Base-by-base conservation (phyloP, 1,140 invertebrate genomes). In the Drosophila sp. region DNA sequence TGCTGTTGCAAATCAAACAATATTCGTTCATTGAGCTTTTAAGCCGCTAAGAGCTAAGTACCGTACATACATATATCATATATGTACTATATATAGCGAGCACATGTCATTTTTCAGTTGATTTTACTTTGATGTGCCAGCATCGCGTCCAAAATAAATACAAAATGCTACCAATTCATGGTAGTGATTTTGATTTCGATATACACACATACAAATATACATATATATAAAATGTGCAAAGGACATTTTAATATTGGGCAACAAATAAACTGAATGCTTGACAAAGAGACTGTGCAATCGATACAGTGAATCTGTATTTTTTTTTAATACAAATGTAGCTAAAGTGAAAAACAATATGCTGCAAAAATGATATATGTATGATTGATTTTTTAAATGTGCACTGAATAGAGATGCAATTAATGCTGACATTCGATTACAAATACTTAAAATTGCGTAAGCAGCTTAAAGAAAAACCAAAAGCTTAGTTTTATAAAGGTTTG, bases 21-120 rank as follows among this genome's bases (percentile, higher is more conserved):
- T 81, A 76, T 78, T 87, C 54, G 78, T 75, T 65, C 67, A 76
- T 76, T 86, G 82, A 86, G 82, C 82, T 70, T 76, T 86, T 86
- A 86, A 86, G 82, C 82, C 75, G 78, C 78, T 65, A 66, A 67
- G 36, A 61, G 64, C 63, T 41, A 46, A 32, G 48, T 41, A 59
- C 53, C 27, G 48, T 43, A n/a, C n/a, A n/a, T n/a, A n/a, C n/a
- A n/a, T n/a, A n/a, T n/a, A n/a, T n/a, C n/a, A n/a, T 21, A 21
- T 21, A 21, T 21, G 21, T 21, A 21, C 4, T 21, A 4, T 2
- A 21, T 21, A 1, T 21, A 21, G 4, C 21, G 48, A 71, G 77
- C 81, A 78, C 70, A 74, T 78, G 77, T 81, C 78, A 81, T 66
- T 27, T 80, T 80, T 64, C 62, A 72, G 43, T 67, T 79, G 46